phyloP scores from a whole-genome alignment of 2,113 vertebrate genomes.

The Engraulis encrasicolus region DNA sequence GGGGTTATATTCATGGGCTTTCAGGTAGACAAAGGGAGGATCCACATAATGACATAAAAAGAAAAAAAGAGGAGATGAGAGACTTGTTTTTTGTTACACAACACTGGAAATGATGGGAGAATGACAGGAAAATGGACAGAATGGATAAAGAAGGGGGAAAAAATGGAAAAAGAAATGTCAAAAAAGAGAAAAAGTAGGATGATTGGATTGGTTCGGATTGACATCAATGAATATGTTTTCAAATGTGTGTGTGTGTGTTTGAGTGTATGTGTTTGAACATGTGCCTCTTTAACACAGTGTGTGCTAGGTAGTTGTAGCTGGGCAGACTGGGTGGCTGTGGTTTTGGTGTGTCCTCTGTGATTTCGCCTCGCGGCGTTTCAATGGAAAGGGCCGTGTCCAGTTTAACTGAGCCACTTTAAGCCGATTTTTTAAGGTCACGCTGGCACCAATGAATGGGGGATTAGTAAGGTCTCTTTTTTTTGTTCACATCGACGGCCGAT shows the following conservation, averaged over 20 bases:
- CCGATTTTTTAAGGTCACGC: constrained; percentile 82
- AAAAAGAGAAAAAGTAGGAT: not conserved
- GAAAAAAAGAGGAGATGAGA: no score
- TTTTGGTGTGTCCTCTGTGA: not conserved
- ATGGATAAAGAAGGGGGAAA: constrained; percentile 64
- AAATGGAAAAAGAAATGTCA: constrained; percentile 52
- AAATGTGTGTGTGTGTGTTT: not conserved
- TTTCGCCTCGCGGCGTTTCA: constrained; percentile 47
- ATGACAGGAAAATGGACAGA: not conserved
- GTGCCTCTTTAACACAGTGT: not conserved
- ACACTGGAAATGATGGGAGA: no score
- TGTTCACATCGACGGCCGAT: constrained; percentile 80
- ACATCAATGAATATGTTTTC: no score
- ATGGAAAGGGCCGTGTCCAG: constrained; percentile 76
- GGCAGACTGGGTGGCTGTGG: constrained; percentile 36
- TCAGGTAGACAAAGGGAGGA: no score
- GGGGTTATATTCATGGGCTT: no score
- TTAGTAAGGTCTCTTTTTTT: no score
- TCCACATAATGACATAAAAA: no score
- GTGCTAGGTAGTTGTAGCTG: constrained; percentile 52
- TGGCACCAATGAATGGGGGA: constrained; percentile 83
- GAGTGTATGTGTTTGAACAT: not conserved
- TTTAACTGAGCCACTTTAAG: constrained; percentile 81
- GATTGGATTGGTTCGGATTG: constrained; percentile 17
- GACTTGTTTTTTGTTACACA: no score